Base-by-base conservation (phyloP, 2,888 invertebrate genomes). In the Eugnorisma glareosa region DNA sequence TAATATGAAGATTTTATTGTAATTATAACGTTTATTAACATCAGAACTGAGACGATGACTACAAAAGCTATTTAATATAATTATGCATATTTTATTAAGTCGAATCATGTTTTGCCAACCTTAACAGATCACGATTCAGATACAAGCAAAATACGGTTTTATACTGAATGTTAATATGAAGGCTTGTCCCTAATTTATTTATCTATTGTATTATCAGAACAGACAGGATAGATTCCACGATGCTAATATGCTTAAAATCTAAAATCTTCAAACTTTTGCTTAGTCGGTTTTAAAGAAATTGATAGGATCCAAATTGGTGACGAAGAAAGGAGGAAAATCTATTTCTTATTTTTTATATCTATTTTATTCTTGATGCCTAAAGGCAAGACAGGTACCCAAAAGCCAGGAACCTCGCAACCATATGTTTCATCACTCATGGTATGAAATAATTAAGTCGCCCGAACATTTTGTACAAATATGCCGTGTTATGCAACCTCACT, bases 151-250 rank as follows among this genome's bases (percentile, higher is more conserved):
- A 93, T 89, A 90, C 87, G 89, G 91, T 92, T 93, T 93, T 92
- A 92, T 92, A 86, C 87, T 89, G 88, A 92, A 93, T 93, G 90
- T 92, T 93, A 92, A 92, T 93, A 93, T 91, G 91, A 91, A 90
- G 87, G 87, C 86, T 91, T 89, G 90, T 91, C 82, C 90, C 90
- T 94, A 94, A 94, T 94, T 94, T 94, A 95, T 95, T 91, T 94
- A 91, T 93, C 93, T 94, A 93, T 93, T 93, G 93, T 93, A 92
- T 93, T 89, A 86, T 86, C 82, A 84, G 89, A 89, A 83, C 82
- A 81, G 85, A 73, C 69, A 67, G 45, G 77, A 86, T 66, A 75
- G 75, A 67, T 18, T 59, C 15, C 48, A 43, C 35, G 35, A 67
- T 61, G 71, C 64, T 74, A 70, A 64, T 66, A 72, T 54, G 31